These are phyloP conservation scores for Chymomyza procnemis DNA, from an alignment of 2,888 invertebrate species.

Conservation along the genomic window DNA sequence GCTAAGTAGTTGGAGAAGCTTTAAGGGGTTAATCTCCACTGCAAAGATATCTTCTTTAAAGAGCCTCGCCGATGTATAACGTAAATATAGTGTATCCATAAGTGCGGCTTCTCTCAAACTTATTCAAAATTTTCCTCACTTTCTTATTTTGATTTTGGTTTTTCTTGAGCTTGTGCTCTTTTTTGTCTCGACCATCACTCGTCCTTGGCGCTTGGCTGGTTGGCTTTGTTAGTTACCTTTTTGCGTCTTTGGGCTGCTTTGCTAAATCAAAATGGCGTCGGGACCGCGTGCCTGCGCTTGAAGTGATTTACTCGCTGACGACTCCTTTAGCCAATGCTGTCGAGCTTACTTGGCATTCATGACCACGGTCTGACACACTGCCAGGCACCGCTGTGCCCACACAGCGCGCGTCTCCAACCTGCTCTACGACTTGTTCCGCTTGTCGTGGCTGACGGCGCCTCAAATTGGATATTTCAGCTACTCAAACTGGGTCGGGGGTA, in stretches of 20 bases:
- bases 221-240: slow-evolving; percentile 70
- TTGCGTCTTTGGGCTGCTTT: slow-evolving; percentile 49
- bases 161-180: slow-evolving; percentile 3
- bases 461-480: slow-evolving; percentile 61
- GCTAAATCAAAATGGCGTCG: slow-evolving; percentile 70
- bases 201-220: slow-evolving; percentile 27
- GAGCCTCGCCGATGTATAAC: no score
- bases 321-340: slow-evolving; percentile 36
- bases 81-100: no score
- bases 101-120: no score
- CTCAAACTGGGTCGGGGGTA: background rate
- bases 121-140: no score
- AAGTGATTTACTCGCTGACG: slow-evolving; percentile 67
- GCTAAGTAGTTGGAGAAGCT: no score
- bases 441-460: slow-evolving; percentile 32
- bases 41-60: no score
- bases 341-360: slow-evolving; percentile 66
- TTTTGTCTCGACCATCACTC: background rate
- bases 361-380: slow-evolving; percentile 35
- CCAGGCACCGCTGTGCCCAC: background rate
- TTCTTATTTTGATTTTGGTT: background rate
- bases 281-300: slow-evolving; percentile 44
- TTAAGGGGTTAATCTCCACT: no score
- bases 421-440: background rate
- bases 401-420: background rate